A percentile compares a stretch with the other conserved stretches of the same genome.
Conservation (phyloP, 2,113 vertebrate species). For the Oreocharis arfaki region DNA sequence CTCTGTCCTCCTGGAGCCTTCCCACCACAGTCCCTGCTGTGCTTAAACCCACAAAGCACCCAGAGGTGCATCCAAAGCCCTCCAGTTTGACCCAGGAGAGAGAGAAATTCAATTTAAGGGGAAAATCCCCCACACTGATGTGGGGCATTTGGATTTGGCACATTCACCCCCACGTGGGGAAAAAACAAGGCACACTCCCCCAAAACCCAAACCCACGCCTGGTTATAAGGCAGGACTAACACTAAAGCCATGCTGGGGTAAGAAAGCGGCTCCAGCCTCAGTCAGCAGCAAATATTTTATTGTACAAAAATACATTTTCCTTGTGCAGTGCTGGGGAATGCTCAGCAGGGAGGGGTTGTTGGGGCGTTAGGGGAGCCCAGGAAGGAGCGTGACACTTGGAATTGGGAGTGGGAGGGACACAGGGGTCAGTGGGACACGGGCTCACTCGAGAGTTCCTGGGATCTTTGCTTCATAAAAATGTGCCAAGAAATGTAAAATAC, state of each 20-base stretch:
- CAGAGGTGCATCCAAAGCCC: neutral
- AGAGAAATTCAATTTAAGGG: fast-evolving
- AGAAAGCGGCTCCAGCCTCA: neutral
- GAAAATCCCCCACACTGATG: fast-evolving
- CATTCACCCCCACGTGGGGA: neutral
- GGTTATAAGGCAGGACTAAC: neutral
- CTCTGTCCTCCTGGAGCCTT: neutral
- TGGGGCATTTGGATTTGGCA: neutral
- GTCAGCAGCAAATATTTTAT: conserved; percentile 1
- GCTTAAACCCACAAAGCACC: neutral
- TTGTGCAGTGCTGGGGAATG: neutral
- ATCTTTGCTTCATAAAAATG: neutral
- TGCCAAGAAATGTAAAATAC: neutral
- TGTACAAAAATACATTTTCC: neutral
- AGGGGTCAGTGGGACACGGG: fast-evolving
- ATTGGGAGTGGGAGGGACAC: neutral
- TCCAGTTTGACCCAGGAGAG: neutral
- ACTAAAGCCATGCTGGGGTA: neutral
- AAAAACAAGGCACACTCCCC: neutral
- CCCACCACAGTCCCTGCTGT: neutral
- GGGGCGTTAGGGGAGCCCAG: neutral
- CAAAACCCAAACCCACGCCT: fast-evolving
- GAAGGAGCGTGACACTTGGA: neutral
- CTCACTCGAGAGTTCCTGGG: neutral
- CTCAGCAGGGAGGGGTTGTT: fast-evolving